Conservation (phyloP, 2,888 invertebrate genomes). For the Pollenia angustigena region DNA sequence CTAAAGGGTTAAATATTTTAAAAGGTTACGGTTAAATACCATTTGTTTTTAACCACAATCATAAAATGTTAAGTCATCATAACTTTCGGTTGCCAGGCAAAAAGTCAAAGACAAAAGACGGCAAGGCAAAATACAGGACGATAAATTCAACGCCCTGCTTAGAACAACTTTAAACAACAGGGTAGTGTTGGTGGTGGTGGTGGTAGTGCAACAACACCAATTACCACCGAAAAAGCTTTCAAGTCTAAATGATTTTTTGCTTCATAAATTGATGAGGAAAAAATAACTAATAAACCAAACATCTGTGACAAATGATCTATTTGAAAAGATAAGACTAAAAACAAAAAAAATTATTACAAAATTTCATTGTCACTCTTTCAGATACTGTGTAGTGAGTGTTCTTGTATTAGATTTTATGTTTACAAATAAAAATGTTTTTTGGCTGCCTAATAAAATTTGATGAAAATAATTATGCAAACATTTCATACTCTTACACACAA, state of each 20-base stretch:
- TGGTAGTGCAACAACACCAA: conserved; percentile 58
- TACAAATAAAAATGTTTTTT: neutral
- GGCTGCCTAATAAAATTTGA: conserved; percentile 60
- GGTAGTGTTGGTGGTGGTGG: neutral
- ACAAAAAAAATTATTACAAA: neutral
- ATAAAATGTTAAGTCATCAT: conserved; percentile 76
- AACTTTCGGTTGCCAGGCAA: conserved; percentile 63
- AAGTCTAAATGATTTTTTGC: conserved; percentile 65
- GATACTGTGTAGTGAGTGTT: neutral
- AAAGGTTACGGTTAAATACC: conserved; percentile 79
- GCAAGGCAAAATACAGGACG: conserved; percentile 21
- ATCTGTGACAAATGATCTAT: conserved; percentile 82
- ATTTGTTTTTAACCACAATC: conserved; percentile 77
- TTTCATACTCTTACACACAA: conserved; percentile 66
- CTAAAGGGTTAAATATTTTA: conserved; percentile 78
- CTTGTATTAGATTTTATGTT: conserved; percentile 1
- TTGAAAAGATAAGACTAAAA: conserved; percentile 77
- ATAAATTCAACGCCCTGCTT: conserved; percentile 67
- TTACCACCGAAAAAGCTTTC: conserved; percentile 59
- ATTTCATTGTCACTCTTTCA: conserved; percentile 40
- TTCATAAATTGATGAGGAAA: conserved; percentile 28
- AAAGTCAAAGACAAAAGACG: conserved; percentile 62
- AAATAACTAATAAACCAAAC: conserved; percentile 76
- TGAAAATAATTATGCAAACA: conserved; percentile 72
- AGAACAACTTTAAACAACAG: conserved; percentile 32